Percentiles rank a stretch among this genome's conserved stretches.
Conservation (phyloP, 2,113 vertebrate genomes). For the Cheirogaleus medius region DNA sequence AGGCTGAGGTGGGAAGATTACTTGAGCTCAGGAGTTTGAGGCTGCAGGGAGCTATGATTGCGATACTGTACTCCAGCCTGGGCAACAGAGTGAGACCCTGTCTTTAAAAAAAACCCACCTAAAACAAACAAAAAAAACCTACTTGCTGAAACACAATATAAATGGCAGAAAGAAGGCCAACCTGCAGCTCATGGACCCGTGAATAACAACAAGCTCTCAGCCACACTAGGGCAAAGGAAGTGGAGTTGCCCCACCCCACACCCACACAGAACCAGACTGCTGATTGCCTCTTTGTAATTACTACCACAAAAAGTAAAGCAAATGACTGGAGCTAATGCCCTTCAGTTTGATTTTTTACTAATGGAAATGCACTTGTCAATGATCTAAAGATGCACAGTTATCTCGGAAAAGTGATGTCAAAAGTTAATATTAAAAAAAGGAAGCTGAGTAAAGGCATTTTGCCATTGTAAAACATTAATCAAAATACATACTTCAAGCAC, state of each 20-base stretch:
- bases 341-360: not conserved
- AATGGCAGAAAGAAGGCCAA: not conserved
- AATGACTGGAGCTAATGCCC: not conserved
- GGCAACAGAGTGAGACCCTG: not conserved
- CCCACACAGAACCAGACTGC: not conserved
- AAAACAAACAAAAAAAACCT: not conserved
- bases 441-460: not conserved
- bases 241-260: not conserved
- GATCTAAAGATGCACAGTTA: not conserved
- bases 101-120: not conserved
- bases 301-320: not conserved
- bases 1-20: not conserved
- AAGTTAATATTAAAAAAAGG: not conserved
- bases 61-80: not conserved
- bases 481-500: not conserved
- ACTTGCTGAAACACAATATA: constrained; percentile 25
- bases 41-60: not conserved
- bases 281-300: not conserved
- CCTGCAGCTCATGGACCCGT: not conserved
- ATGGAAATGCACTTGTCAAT: not conserved
- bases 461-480: constrained; percentile 28
- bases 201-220: not conserved
- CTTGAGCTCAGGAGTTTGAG: not conserved
- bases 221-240: not conserved
- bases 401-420: not conserved